Percentiles rank a stretch among this genome's conserved stretches.
Evolutionary conservation across 1,140 invertebrate species (phyloP).

Genomic region (Paraescarpia echinospica): DNA sequence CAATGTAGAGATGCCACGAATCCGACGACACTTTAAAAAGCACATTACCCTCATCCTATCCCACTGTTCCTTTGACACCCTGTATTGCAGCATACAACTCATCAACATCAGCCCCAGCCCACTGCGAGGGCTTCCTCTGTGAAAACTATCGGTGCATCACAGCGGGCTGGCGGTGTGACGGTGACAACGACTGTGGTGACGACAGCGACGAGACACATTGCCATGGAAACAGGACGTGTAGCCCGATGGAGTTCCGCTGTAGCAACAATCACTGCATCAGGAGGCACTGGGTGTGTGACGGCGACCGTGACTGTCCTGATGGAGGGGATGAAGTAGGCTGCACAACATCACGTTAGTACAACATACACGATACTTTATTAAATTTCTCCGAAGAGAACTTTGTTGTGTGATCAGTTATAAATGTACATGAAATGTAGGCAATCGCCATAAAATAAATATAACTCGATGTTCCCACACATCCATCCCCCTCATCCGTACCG

Average conservation of each 20-base stretch:
- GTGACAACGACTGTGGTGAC: conserved; percentile 42
- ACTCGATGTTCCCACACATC: too few species aligned
- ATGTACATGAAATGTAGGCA: too few species aligned
- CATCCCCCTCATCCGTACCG: too few species aligned
- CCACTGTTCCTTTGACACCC: background rate
- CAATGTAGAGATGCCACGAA: background rate
- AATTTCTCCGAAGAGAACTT: background rate
- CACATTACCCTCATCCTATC: background rate
- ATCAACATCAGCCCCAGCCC: background rate
- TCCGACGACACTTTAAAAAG: background rate
- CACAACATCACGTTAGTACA: background rate
- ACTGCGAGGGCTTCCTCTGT: conserved; percentile 60
- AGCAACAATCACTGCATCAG: conserved; percentile 86
- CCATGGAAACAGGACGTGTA: conserved; percentile 24
- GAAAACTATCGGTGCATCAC: conserved; percentile 67
- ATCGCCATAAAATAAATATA: too few species aligned
- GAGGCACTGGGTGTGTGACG: conserved; percentile 95
- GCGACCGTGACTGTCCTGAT: conserved; percentile 88
- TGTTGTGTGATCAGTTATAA: too few species aligned
- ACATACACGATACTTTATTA: background rate
- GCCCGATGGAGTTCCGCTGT: conserved; percentile 60
- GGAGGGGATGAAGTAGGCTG: conserved; percentile 32
- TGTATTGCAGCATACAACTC: background rate
- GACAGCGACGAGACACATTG: conserved; percentile 22
- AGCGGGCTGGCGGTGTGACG: conserved; percentile 17